Evolutionary conservation across 2,113 vertebrate species (phyloP), one percentile per base, ranked within the genome.

Genomic region (Strix aluco): DNA sequence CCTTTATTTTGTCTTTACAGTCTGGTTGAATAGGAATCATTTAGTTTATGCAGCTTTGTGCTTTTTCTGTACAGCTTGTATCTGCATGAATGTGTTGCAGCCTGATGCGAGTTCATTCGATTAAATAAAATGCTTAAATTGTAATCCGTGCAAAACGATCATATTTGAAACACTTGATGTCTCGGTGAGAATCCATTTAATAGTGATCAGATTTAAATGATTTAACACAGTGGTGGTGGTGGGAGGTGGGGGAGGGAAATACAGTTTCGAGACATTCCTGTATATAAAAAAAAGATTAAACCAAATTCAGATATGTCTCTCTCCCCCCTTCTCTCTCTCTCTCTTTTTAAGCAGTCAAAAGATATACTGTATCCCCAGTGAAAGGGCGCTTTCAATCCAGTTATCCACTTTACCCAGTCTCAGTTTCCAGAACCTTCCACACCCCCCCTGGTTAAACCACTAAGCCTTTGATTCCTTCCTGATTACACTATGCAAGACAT

Each of bases 381-480:
- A 97, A 93, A 97, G 93, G 86, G 87, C 78, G 97, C 96, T 98
- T 97, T 97, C 96, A 97, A 91, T 95, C 91, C 94, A 96, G 95
- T 96, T 97, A 86, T 96, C 94, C 94, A 91, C 96, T 96, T 88
- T 80, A 86, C 75, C 91, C 72, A 77, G 95, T 88, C 92, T 91
- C 74, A 85, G 90, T 97, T 98, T 98, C 98, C 95, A 97, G 98
- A 98, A 98, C 96, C 97, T 98, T 98, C 98, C 90, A 97, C 95
- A 91, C 72, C 49, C 94, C 95, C 97, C 97, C 86, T 96, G 97
- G 97, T 96, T 97, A 97, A 96, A 97, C 98, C 95, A 95, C 93
- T 97, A 95, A 97, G 97, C 95, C 98, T 98, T 97, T 98, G 97
- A 97, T 98, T 98, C 97, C 97, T 97, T 97, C 97, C 98, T 97